Evolutionary conservation across 2,888 invertebrate genomes (phyloP).

Genomic region (Drosophila barbarae): DNA sequence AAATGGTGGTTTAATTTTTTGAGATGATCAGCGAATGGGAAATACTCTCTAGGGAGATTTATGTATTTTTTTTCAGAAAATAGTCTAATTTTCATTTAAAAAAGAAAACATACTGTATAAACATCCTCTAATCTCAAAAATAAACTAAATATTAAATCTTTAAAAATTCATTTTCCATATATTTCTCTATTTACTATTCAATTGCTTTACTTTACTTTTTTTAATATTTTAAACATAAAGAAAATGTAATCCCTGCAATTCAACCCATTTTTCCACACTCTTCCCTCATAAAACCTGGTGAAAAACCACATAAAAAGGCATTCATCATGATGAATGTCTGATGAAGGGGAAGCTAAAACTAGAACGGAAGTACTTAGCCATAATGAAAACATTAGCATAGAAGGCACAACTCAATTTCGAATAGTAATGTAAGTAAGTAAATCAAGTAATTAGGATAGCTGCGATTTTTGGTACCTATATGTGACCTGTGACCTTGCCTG

Average conservation of each 20-base stretch:
- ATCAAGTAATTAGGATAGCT: conserved; percentile 41
- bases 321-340: conserved; percentile 13
- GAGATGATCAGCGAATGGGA: neutral
- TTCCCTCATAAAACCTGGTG: neutral
- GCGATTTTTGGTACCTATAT: conserved; percentile 3
- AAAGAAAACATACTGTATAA: no score
- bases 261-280: neutral
- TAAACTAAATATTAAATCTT: neutral
- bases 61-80: neutral
- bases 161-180: neutral
- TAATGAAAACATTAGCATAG: conserved; percentile 60
- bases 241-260: no score
- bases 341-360: conserved; percentile 20
- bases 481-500: conserved; percentile 43
- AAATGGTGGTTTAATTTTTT: conserved; percentile 20
- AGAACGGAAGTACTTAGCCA: conserved; percentile 58
- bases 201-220: no score
- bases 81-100: neutral
- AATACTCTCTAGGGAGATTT: conserved; percentile 10
- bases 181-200: neutral
- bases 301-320: conserved; percentile 2
- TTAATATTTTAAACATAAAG: no score
- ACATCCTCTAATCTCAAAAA: neutral
- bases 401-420: conserved; percentile 59
- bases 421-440: conserved; percentile 23